Evolutionary conservation across 2,888 invertebrate genomes (phyloP).

Genomic region (Agelastica alni): DNA sequence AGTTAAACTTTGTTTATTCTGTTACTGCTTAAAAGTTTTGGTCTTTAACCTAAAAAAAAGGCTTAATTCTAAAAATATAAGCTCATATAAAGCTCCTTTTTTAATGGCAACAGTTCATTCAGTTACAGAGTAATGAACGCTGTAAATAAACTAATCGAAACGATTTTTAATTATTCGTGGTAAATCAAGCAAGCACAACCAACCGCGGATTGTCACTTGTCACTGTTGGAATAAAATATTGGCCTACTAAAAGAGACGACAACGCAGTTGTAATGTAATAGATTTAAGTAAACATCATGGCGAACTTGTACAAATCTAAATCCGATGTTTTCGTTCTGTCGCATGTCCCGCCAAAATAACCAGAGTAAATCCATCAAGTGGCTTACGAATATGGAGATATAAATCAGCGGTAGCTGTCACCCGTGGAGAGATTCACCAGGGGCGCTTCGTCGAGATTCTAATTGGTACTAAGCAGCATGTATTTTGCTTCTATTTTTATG

Average conservation of each 20-base stretch:
- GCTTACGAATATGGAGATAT: conserved; percentile 35
- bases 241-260: conserved; percentile 5
- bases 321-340: conserved; percentile 13
- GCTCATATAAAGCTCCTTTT: no score
- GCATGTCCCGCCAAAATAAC: conserved; percentile 26
- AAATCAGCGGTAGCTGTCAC: conserved; percentile 29
- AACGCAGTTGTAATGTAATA: conserved; percentile 8
- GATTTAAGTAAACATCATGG: conserved; percentile 20
- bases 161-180: no score
- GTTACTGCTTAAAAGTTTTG: no score
- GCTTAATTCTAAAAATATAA: no score
- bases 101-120: no score
- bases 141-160: no score
- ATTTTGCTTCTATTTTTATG: no score
- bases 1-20: no score
- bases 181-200: conserved; percentile 2
- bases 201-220: conserved; percentile 1
- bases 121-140: no score
- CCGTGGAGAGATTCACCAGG: conserved; percentile 15
- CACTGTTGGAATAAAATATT: neutral
- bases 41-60: no score
- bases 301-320: conserved; percentile 18
- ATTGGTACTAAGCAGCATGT: no score
- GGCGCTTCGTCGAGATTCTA: conserved; percentile 22
- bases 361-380: conserved; percentile 36